These are phyloP conservation scores for Argynnis bischoffii DNA, from an alignment of 2,888 invertebrate species.

Conservation along the genomic window DNA sequence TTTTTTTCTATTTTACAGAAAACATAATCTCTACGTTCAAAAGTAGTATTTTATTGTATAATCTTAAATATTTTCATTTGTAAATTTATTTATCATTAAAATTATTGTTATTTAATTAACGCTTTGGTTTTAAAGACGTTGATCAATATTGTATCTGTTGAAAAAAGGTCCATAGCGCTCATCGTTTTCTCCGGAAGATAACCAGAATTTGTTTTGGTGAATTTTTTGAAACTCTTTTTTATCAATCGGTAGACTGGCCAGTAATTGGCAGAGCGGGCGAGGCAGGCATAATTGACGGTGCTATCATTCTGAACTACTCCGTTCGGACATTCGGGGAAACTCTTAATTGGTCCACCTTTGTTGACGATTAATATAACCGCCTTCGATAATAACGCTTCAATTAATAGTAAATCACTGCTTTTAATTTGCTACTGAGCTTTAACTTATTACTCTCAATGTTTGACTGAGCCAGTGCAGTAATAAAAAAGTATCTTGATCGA, in stretches of 20 bases:
- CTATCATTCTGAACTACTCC: conserved; percentile 77
- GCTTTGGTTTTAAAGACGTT: conserved; percentile 59
- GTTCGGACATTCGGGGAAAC: conserved; percentile 78
- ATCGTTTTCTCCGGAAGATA: conserved; percentile 63
- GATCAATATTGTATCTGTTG: conserved; percentile 57
- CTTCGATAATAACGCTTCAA: conserved; percentile 74
- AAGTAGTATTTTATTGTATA: neutral
- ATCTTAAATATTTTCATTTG: conserved; percentile 46
- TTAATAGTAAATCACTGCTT: conserved; percentile 76
- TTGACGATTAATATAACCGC: conserved; percentile 77
- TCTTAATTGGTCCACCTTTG: conserved; percentile 80
- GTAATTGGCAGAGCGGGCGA: conserved; percentile 74
- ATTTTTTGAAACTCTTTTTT: conserved; percentile 76
- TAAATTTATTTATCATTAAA: conserved; percentile 44
- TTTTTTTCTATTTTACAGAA: conserved; percentile 56
- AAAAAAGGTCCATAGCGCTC: conserved; percentile 57
- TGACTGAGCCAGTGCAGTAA: conserved; percentile 29
- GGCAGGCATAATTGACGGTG: conserved; percentile 75
- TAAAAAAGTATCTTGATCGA: conserved; percentile 13
- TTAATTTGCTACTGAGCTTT: conserved; percentile 64
- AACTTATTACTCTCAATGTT: conserved; percentile 46
- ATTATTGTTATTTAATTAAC: conserved; percentile 50
- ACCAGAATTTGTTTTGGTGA: conserved; percentile 73
- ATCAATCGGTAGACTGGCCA: conserved; percentile 75
- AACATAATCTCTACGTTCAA: conserved; percentile 50